Base-by-base conservation (phyloP, 2,797 vertebrate genomes). In the Remorina albescens region DNA sequence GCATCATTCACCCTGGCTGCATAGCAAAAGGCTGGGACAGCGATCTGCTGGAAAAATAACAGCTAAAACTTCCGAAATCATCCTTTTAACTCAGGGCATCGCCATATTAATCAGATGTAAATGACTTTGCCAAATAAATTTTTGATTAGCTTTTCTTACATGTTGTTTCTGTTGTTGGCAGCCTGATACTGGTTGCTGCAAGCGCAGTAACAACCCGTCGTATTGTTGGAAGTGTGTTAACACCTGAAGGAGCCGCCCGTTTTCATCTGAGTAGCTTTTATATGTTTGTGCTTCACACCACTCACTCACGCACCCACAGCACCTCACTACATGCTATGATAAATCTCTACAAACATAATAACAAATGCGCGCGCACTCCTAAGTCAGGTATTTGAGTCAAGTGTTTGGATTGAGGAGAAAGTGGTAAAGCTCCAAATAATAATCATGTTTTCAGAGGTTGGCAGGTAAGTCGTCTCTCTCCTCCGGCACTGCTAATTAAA, bases 401-500 rank as follows among this genome's bases (percentile, higher is more conserved):
- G 80, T 80, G 69, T 78, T 88, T 71, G 83, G 63, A 78, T 63
- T 74, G 71, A 74, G 86, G 80, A 87, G 90, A 80, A 86, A 87
- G 92, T 54, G 85, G 85, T 80, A 81, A 72, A 76, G 85, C 80
- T 83, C 66, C 49, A 62, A 85, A 87, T 87, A 89, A 85, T 82
- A 87, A 89, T 85, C 80, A 86, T 87, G 82, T 93, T 93, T 92
- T 84, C 81, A 74, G 71, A 84, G 85, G 81, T 72, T 91, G 88
- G 71, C 89, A 90, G 89, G 86, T 88, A 90, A 82, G 84, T 88
- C 80, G 68, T 90, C 81, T 87, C 82, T 76, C 83, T 85, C 85
- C 90, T 64, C 61, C 72, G 62, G 74, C 79, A 73, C 60, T 30
- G 74, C 85, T 94, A 93, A 94, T 94, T 94, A 92, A 91, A 91